These are phyloP conservation scores for Rotaria socialis DNA, from an alignment of 2,888 invertebrate genomes.

Conservation along the genomic window DNA sequence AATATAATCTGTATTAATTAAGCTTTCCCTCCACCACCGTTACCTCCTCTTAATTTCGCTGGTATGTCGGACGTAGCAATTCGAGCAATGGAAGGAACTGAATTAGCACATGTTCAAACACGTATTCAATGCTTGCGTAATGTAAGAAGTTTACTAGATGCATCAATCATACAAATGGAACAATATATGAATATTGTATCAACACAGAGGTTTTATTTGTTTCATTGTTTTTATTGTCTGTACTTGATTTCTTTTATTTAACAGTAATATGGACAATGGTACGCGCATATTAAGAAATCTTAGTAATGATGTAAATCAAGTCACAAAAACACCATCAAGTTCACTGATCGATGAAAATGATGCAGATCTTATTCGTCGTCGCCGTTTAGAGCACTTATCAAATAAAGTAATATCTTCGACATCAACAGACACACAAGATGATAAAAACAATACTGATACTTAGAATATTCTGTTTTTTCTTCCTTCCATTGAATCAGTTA, in stretches of 20 bases:
- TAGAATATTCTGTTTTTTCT: not conserved
- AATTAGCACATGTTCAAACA: conserved; percentile 80
- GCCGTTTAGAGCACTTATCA: conserved; percentile 32
- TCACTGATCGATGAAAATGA: not conserved
- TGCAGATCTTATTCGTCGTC: conserved; percentile 37
- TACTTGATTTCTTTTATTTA: not conserved
- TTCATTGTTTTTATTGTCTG: not conserved
- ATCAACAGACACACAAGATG: not conserved
- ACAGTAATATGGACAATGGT: not conserved
- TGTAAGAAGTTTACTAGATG: conserved; percentile 82
- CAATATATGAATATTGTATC: conserved; percentile 67
- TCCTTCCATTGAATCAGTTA: not conserved
- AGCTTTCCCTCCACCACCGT: conserved; percentile 52
- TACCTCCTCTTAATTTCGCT: conserved; percentile 63
- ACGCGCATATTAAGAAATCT: not conserved
- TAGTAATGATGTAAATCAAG: not conserved
- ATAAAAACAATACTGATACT: not conserved
- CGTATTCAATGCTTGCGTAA: conserved; percentile 78
- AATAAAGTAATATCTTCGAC: not conserved
- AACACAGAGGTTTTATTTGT: not conserved
- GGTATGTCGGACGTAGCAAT: conserved; percentile 78
- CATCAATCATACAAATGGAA: conserved; percentile 85
- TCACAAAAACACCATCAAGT: not conserved
- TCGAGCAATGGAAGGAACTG: conserved; percentile 78
- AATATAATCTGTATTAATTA: conserved; percentile 53